Evolutionary conservation across 2,113 vertebrate genomes (phyloP), one percentile per base, ranked within the genome.

Genomic region (Sinosuthora webbiana): DNA sequence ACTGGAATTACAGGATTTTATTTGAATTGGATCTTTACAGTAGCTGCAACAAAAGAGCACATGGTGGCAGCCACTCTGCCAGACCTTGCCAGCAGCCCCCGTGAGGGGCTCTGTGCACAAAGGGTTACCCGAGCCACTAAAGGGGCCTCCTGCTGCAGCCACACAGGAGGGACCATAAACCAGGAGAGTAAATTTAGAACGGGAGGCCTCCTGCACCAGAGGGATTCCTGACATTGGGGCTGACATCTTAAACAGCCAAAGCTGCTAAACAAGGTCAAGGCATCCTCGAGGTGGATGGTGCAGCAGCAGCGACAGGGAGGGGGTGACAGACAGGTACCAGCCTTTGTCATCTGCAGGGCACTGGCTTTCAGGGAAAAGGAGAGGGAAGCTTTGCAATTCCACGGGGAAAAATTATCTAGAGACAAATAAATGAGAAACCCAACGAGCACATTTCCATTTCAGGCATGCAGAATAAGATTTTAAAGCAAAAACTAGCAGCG

Each of bases 141-240:
- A 91, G 75, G 56, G 64, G 71, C 90, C 91, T 79, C 96, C 73
- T 73, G 82, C 94, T 86, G 81, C 73, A 93, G 82, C 68, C 85
- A 71, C 86, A 94, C 57, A 90, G 82, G 50, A 94, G 92, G 69
- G 78, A 95, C 88, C 81, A 63, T 77, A 92, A 97, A 96, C 81
- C 78, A 75, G 67, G 74, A 94, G 87, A 79, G 80, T 87, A 96
- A 92, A 97, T 96, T 96, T 95, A 97, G 95, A 90, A 86, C 1
- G 0, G 74, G 87, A 93, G 83, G 94, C 90, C 94, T 95, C 60
- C 65, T 83, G 87, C 70, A 21, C 83, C 53, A 85, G 71, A 94
- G 62, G 47, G 69, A 97, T 96, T 95, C 97, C 97, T 94, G 90
- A 76, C 89, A 87, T 75, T 86, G 28, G 55, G 77, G 60, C 75